Percentiles rank a stretch among this genome's conserved stretches.
Evolutionary conservation across 1,140 invertebrate species (phyloP).

Genomic region (Rhagoletis pomonella): DNA sequence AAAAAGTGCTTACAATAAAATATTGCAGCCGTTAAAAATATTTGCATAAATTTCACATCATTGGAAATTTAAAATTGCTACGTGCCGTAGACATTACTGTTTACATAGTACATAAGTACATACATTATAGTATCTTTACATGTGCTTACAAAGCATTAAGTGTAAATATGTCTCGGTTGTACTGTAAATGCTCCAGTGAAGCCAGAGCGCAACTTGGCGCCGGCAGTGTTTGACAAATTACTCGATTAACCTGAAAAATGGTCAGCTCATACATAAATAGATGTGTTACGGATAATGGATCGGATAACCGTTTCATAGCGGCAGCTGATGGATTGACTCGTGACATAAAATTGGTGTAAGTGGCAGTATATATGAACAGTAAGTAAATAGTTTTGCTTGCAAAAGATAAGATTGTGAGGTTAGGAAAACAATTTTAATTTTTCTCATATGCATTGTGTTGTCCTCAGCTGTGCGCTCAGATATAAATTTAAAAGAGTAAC

Average conservation of each 20-base stretch:
- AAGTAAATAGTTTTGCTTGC: too few relatives aligned
- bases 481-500: too few relatives aligned
- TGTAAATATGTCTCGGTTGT: not conserved
- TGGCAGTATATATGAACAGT: too few relatives aligned
- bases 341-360: not conserved
- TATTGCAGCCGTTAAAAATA: slow-evolving; percentile 19
- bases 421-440: too few relatives aligned
- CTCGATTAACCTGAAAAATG: slow-evolving; percentile 36
- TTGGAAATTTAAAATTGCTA: slow-evolving; percentile 29
- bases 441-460: too few relatives aligned
- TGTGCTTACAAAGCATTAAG: not conserved
- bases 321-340: not conserved
- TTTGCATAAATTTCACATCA: slow-evolving; percentile 42
- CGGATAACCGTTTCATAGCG: not conserved
- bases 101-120: not conserved
- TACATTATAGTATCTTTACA: not conserved
- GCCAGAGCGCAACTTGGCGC: not conserved
- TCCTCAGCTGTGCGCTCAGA: too few relatives aligned
- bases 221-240: slow-evolving; percentile 21
- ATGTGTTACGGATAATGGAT: not conserved
- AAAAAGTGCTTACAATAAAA: not conserved
- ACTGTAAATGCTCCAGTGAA: not conserved
- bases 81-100: not conserved
- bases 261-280: not conserved
- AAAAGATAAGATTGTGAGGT: too few relatives aligned